phyloP scores from a whole-genome alignment of 2,888 invertebrate genomes.

The Biston stratarius region DNA sequence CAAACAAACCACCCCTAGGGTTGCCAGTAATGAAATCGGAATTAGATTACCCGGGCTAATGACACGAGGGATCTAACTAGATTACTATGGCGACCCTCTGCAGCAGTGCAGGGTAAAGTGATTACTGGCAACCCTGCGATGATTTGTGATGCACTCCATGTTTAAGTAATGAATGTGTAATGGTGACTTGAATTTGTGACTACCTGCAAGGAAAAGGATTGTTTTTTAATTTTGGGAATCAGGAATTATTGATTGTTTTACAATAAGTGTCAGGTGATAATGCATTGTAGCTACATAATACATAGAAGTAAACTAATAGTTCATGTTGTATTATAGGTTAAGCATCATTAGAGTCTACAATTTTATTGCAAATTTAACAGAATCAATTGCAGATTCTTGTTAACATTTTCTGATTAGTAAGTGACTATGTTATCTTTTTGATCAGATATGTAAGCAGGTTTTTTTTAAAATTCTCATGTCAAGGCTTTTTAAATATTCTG shows the following conservation, averaged over 20 bases:
- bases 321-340: too few species aligned
- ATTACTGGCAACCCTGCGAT: conserved; percentile 47
- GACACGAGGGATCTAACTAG: conserved; percentile 66
- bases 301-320: too few species aligned
- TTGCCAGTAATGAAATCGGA: conserved; percentile 72
- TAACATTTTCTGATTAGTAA: too few species aligned
- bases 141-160: conserved; percentile 45
- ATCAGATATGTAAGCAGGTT: too few species aligned
- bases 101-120: conserved; percentile 45
- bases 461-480: background rate
- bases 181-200: conserved; percentile 12
- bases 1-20: conserved; percentile 49
- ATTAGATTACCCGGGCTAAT: conserved; percentile 75
- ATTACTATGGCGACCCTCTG: conserved; percentile 49
- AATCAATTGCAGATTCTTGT: too few species aligned
- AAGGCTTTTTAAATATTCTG: too few species aligned
- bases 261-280: background rate
- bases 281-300: background rate
- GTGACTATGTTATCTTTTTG: too few species aligned
- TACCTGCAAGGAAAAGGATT: conserved; percentile 22
- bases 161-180: conserved; percentile 28
- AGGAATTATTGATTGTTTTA: background rate
- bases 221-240: background rate
- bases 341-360: too few species aligned
- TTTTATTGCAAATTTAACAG: too few species aligned